Evolutionary conservation across 64 coral and sea anemone species (phyloP), one percentile per base, ranked within the genome.

Genomic region (Pachyseris speciosa): DNA sequence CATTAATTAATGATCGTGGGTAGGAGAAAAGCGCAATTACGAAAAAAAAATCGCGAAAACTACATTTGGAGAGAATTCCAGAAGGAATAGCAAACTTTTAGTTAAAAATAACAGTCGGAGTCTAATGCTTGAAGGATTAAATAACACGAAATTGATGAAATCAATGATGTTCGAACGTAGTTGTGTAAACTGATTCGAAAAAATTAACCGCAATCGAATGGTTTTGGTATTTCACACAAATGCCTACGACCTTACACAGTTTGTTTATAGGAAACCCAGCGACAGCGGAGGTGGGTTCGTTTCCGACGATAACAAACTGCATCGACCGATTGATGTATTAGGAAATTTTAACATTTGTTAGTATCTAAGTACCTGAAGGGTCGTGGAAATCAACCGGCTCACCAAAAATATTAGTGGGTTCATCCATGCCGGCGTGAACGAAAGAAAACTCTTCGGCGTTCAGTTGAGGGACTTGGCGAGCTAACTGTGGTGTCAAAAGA

Each of bases 321-420:
- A 47, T 87, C 74, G 72, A 57, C 50, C 84, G 84, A 26, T 25
- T 74, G 73, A 61, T 70, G 84, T n/a, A n/a, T 87, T 63, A 30
- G 74, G 19, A 19, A 34, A 57, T 36, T 79, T 78, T 51, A 41
- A 58, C 52, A 32, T 61, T n/a, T 33, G 77, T 81, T 81, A 84
- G 45, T 71, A 88, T 37, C 25, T 51, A 78, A 92, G 50, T 96
- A 96, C 95, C 95, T 96, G 94, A 73, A 73, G 87, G 47, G 30
- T 88, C 91, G 93, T 94, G 92, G 83, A 94, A 94, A 98, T 95
- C 97, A 69, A 93, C 94, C 92, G 92, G 95, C 74, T 98, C 95
- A 98, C 91, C 95, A 69, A 94, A 94, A 78, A 98, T 94, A 64
- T 91, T 98, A 28, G 95, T 94, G 8, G 95, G 95, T 76, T 98